Evolutionary conservation across 2,888 invertebrate species (phyloP), one percentile per base, ranked within the genome.

Genomic region (Anoncus sp.): DNA sequence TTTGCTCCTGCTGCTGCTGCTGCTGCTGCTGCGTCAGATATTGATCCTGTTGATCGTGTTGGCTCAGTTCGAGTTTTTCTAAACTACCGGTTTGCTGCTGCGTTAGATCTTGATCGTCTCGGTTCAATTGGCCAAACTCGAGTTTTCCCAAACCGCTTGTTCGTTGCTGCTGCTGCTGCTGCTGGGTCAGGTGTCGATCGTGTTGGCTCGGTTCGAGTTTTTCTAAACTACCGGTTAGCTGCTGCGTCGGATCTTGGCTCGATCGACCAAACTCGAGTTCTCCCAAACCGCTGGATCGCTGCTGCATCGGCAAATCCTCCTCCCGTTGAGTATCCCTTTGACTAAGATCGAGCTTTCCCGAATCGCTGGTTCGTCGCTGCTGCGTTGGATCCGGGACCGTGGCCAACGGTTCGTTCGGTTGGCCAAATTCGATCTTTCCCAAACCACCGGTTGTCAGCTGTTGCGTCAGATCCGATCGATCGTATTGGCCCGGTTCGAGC

Each of bases 121-220:
- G 66, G 14, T 5, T 14, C 9, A 31, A 10, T 35, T 57, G 75
- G 45, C 60, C 76, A 62, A 76, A 80, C 45, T 66, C 51, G 18
- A 38, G 27, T 14, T 60, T 12, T 1, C 75, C 79, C 10, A 45
- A 31, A n/a, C 38, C 40, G 12, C 22, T 7, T 2, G n/a, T 22
- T 1, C 70, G 78, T n/a, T 49, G 76, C 20, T 31, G 47, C 40
- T 80, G 77, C 57, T 81, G 72, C 20, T 38, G 63, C 18, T 38
- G 38, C 10, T 10, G 38, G 7, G 31, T 5, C n/a, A n/a, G n/a
- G n/a, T n/a, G n/a, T n/a, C n/a, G n/a, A 31, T 31, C 7, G n/a
- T n/a, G n/a, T 31, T 91, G 91, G 53, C 83, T 86, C 4, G 79
- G 60, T 16, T 75, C 67, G 22, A 40, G 40, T 12, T 74, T 40